A percentile compares a stretch with the other conserved stretches of the same genome.
Conservation (phyloP, 2,888 invertebrate species). For the Macrophya alboannulata region DNA sequence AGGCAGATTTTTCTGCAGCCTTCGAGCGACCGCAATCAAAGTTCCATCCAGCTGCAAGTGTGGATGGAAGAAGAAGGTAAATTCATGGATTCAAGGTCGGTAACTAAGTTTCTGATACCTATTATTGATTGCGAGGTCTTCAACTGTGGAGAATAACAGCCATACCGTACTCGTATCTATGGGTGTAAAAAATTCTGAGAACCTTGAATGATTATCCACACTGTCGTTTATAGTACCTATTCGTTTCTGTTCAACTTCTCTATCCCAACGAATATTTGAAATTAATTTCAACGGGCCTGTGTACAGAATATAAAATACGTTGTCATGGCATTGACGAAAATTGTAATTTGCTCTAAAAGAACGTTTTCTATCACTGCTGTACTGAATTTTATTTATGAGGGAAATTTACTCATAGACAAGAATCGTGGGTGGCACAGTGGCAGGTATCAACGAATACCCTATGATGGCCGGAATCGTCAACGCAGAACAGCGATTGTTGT, state of each 20-base stretch:
- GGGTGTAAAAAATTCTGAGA: not conserved
- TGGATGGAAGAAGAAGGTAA: slow-evolving; percentile 82
- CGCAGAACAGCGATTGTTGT: slow-evolving; percentile 59
- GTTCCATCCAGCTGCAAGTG: slow-evolving; percentile 81
- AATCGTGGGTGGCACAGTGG: slow-evolving; percentile 82
- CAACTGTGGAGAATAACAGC: not conserved
- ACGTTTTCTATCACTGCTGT: too few relatives aligned
- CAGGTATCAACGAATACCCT: slow-evolving; percentile 83
- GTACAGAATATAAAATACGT: not conserved
- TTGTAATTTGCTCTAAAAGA: too few relatives aligned
- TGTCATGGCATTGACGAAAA: not conserved
- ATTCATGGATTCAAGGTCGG: slow-evolving; percentile 27
- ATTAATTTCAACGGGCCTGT: not conserved
- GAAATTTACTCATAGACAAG: slow-evolving; percentile 72
- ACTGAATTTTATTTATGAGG: not conserved
- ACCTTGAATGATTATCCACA: not conserved
- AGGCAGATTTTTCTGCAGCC: slow-evolving; percentile 81
- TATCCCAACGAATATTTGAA: not conserved
- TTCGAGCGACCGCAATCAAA: slow-evolving; percentile 70
- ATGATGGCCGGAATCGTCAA: slow-evolving; percentile 82
- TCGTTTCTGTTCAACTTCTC: not conserved
- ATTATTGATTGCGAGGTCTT: not conserved
- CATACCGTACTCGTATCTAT: not conserved
- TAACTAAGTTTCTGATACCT: not conserved
- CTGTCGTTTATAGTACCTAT: not conserved